phyloP scores from a whole-genome alignment of 2,797 vertebrate genomes.

The Chromis chromis region DNA sequence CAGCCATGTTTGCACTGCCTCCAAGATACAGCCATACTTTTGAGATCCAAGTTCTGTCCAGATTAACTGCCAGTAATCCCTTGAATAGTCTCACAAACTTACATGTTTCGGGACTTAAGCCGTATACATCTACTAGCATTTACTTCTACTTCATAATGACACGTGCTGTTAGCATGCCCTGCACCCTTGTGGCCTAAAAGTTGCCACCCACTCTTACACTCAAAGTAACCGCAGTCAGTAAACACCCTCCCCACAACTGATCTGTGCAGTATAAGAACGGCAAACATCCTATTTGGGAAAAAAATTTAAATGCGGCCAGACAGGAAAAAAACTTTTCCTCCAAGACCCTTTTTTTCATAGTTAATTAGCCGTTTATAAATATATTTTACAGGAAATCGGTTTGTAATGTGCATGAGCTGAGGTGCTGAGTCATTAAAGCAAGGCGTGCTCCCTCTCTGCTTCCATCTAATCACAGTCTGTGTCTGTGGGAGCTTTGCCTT shows the following conservation, averaged over 20 bases:
- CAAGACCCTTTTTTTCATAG: not conserved
- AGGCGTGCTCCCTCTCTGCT: slow-evolving; percentile 13
- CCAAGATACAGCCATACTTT: not conserved
- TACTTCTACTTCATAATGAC: not conserved
- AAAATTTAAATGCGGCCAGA: too few relatives aligned
- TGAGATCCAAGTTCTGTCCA: too few relatives aligned
- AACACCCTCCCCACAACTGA: not conserved
- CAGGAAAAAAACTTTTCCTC: not conserved
- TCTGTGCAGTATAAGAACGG: not conserved
- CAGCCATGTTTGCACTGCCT: not conserved
- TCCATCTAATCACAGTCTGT: slow-evolving; percentile 41
- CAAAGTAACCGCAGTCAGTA: not conserved
- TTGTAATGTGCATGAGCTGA: slow-evolving; percentile 3
- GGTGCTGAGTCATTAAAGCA: slow-evolving; percentile 45
- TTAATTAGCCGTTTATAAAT: slow-evolving; percentile 5
- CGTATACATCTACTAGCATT: not conserved
- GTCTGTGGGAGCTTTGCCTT: slow-evolving; percentile 27
- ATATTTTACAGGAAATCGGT: not conserved
- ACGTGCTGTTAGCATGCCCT: not conserved
- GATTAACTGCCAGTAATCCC: not conserved
- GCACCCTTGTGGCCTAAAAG: not conserved
- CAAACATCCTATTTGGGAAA: not conserved
- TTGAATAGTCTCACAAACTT: not conserved
- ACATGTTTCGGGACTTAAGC: not conserved
- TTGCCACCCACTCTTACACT: not conserved